A percentile compares a stretch with the other conserved stretches of the same genome.
phyloP scores from a whole-genome alignment of 2,113 vertebrate genomes.

The Spheniscus mendiculus region DNA sequence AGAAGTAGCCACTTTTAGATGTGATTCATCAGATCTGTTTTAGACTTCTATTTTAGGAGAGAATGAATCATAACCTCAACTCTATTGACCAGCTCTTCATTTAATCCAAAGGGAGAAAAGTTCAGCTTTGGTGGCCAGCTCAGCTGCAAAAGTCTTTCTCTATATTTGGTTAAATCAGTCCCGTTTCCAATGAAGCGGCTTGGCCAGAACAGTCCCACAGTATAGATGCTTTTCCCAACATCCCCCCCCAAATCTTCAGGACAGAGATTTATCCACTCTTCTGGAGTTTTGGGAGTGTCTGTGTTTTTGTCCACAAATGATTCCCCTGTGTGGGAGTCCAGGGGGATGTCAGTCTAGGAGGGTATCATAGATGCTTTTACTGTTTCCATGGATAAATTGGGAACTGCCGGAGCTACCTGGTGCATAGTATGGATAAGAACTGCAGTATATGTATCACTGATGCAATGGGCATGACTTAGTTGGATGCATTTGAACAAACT shows the following conservation, averaged over 20 bases:
- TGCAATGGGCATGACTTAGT: not conserved
- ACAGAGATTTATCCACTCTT: not conserved
- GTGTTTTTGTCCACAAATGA: not conserved
- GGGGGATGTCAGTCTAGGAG: not conserved
- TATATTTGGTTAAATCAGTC: not conserved
- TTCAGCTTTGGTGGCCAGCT: not conserved
- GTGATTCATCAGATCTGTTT: not conserved
- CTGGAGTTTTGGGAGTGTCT: not conserved
- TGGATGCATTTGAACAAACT: not conserved
- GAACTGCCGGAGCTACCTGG: not conserved
- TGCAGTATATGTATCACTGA: not conserved
- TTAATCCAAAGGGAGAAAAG: not conserved
- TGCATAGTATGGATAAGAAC: not conserved
- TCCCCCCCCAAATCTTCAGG: not conserved
- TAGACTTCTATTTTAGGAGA: not conserved
- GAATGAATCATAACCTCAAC: not conserved
- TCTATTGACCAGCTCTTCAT: not conserved
- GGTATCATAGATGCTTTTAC: not conserved
- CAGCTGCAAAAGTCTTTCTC: not conserved
- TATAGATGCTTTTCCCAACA: not conserved
- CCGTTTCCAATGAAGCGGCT: not conserved
- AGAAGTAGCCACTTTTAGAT: not conserved
- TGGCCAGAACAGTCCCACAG: not conserved
- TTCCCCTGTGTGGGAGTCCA: not conserved
- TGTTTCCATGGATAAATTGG: not conserved